Base-by-base conservation (phyloP, 2,797 vertebrate genomes). In the Crocodylus rhombifer region DNA sequence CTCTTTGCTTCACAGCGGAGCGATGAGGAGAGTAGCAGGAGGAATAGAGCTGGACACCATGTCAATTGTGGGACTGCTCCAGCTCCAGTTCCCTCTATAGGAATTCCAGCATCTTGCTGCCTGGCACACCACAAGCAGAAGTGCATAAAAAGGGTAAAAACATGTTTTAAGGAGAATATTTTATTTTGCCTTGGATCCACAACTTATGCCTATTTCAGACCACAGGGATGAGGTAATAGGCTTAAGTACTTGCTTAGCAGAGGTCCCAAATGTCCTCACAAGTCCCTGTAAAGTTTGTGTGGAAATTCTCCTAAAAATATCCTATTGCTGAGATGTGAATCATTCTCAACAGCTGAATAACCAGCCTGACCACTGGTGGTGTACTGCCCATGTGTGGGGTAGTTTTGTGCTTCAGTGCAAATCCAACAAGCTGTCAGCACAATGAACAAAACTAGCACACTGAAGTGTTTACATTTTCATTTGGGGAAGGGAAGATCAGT, bases 401-500 rank as follows among this genome's bases (percentile, higher is more conserved):
- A 61, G 86, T 65, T 82, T 90, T 82, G 73, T 78, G 64, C 77
- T 82, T 83, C 82, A 61, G 89, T 88, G 28, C 23, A 95, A 91
- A 87, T 23, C 6, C 15, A 89, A 14, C 10, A 74, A 77, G 33
- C 62, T 95, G 94, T 92, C 79, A 77, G 83, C 91, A 62, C 21
- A 25, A 1, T 4, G 4, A 65, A 57, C 51, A 89, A 51, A 88
- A 94, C 18, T 30, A 74, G 28, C 30, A 92, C 82, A 85, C 57
- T 83, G 61, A 82, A 91, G 36, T 92, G 64, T 42, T 89, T 87
- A 61, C 60, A 78, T 95, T 95, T 96, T 95, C 71, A 73, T 77
- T 93, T 94, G 36, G 57, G 60, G 87, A 89, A 36, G 16, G 94
- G 69, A 82, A 28, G 28, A 67, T 42, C 33, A 62, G 69, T 58